phyloP scores from a whole-genome alignment of 2,888 invertebrate species.

The Thereva nobilitata region DNA sequence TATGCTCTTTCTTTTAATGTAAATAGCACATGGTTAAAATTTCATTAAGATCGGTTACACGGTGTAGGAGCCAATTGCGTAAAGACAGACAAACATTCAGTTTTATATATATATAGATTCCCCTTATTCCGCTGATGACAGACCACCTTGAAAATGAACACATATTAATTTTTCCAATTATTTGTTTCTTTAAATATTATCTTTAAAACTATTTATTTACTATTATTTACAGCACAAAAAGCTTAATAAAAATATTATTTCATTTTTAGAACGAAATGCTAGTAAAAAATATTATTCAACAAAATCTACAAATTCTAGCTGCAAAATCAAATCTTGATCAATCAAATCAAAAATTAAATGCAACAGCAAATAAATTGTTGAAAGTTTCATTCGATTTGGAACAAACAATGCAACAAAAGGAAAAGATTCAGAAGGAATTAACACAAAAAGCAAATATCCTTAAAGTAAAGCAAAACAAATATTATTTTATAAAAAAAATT shows the following conservation, averaged over 20 bases:
- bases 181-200: too few relatives aligned
- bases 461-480: conserved; percentile 46
- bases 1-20: too few relatives aligned
- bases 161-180: too few relatives aligned
- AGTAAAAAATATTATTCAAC: conserved; percentile 53
- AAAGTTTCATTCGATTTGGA: conserved; percentile 54
- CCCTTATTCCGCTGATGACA: too few relatives aligned
- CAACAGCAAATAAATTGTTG: conserved; percentile 53
- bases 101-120: too few relatives aligned
- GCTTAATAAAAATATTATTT: background rate
- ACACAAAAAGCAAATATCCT: conserved; percentile 52
- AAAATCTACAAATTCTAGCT: conserved; percentile 55
- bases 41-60: too few relatives aligned
- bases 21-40: too few relatives aligned
- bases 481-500: background rate
- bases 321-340: conserved; percentile 54
- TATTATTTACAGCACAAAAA: too few relatives aligned
- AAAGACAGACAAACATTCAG: too few relatives aligned
- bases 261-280: conserved; percentile 48
- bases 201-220: too few relatives aligned
- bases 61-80: too few relatives aligned
- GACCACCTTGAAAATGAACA: too few relatives aligned
- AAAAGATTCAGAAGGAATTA: conserved; percentile 52
- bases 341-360: conserved; percentile 52
- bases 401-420: conserved; percentile 52